phyloP scores from a whole-genome alignment of 1,140 invertebrate genomes.

The Zaprionus lachaisei region DNA sequence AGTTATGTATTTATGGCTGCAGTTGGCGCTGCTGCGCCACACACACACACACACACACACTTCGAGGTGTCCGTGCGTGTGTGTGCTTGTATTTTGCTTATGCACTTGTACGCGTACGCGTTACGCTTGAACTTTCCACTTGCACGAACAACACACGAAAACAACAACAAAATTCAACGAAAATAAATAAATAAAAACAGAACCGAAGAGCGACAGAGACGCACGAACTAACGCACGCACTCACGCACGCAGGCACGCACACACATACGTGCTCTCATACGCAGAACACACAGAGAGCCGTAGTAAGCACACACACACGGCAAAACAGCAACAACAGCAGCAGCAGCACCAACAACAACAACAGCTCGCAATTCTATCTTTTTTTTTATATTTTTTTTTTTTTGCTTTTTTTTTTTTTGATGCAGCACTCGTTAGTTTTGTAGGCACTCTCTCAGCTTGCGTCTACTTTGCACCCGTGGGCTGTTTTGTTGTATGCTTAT shows the following conservation, averaged over 20 bases:
- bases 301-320: constrained; percentile 12
- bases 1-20: constrained; percentile 53
- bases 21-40: constrained; percentile 36
- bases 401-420: constrained; percentile 20
- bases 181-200: constrained; percentile 45
- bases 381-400: constrained; percentile 18
- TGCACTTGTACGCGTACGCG: constrained; percentile 47
- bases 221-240: constrained; percentile 43
- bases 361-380: constrained; percentile 41
- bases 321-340: constrained; percentile 28
- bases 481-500: constrained; percentile 41
- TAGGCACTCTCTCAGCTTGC: constrained; percentile 13
- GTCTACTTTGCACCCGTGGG: constrained; percentile 5
- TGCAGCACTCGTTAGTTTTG: constrained; percentile 38
- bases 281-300: constrained; percentile 14
- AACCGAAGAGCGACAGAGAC: constrained; percentile 40
- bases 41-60: constrained; percentile 49
- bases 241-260: constrained; percentile 14
- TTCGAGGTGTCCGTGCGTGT: constrained; percentile 26
- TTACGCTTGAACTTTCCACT: constrained; percentile 55
- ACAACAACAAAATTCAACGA: constrained; percentile 46
- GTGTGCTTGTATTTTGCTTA: constrained; percentile 40
- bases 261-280: constrained; percentile 4
- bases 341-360: constrained; percentile 35
- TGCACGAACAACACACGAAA: constrained; percentile 25